A percentile compares a stretch with the other conserved stretches of the same genome.
phyloP scores from a whole-genome alignment of 2,888 invertebrate species.

The Iphiclides podalirius region DNA sequence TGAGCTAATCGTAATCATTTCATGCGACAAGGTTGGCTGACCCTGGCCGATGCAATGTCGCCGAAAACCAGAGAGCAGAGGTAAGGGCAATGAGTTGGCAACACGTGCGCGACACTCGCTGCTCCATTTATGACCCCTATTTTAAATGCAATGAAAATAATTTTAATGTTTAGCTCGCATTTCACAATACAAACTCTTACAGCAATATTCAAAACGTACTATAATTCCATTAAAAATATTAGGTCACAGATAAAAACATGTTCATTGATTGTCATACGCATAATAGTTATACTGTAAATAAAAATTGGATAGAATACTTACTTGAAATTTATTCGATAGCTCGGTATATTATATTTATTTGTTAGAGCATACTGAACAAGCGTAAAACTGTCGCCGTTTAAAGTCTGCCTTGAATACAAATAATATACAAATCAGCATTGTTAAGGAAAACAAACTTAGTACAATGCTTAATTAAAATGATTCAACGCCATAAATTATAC shows the following conservation, averaged over 20 bases:
- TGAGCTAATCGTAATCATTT: slow-evolving; percentile 24
- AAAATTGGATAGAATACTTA: too few species aligned
- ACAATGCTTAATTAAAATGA: neutral
- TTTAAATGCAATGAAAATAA: too few species aligned
- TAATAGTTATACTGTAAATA: too few species aligned
- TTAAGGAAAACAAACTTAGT: neutral
- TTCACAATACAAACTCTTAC: too few species aligned
- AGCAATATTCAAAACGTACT: too few species aligned
- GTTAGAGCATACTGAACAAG: neutral
- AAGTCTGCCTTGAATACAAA: neutral
- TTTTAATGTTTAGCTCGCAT: too few species aligned
- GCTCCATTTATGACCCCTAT: neutral
- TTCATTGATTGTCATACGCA: too few species aligned
- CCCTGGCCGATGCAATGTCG: slow-evolving; percentile 30
- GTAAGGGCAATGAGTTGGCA: slow-evolving; percentile 3
- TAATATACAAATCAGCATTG: neutral
- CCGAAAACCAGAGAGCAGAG: slow-evolving; percentile 18
- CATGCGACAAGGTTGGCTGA: slow-evolving; percentile 33
- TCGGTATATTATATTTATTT: neutral
- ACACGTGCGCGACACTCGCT: neutral
- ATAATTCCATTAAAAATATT: too few species aligned
- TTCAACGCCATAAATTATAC: neutral
- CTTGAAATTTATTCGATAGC: too few species aligned
- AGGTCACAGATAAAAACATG: too few species aligned
- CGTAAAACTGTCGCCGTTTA: neutral